phyloP scores from a whole-genome alignment of 2,888 invertebrate species.

The Melinaea marsaeus region DNA sequence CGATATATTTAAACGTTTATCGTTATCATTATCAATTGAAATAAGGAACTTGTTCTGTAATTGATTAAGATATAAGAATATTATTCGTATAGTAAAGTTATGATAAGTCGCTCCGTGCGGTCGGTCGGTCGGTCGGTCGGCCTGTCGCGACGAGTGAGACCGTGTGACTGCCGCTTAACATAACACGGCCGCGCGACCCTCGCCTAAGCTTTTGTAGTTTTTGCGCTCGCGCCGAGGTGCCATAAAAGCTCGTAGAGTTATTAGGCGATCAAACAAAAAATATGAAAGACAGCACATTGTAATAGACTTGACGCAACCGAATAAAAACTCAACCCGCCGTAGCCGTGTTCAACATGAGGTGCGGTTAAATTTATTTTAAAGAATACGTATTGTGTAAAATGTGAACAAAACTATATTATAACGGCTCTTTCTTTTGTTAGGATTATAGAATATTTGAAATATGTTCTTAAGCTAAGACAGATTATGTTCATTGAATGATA shows the following conservation, averaged over 20 bases:
- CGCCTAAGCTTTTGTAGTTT: constrained; percentile 74
- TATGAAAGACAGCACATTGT: constrained; percentile 62
- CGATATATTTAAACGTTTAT: constrained; percentile 37
- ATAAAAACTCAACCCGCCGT: constrained; percentile 50
- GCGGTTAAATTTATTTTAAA: constrained; percentile 64
- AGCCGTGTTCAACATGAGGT: constrained; percentile 60
- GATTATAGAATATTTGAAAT: neutral
- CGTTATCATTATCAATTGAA: constrained; percentile 36
- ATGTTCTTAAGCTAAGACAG: no score
- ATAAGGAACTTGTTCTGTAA: constrained; percentile 27
- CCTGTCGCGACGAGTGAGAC: constrained; percentile 41
- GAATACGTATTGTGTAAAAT: constrained; percentile 63
- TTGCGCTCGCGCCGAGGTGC: constrained; percentile 74
- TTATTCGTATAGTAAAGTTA: constrained; percentile 22
- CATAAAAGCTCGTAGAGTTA: constrained; percentile 76
- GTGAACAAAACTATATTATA: constrained; percentile 54
- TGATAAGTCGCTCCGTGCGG: neutral
- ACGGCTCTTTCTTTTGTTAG: constrained; percentile 14
- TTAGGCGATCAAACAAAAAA: constrained; percentile 70
- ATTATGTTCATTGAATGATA: no score
- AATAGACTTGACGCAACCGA: constrained; percentile 63
- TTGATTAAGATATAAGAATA: constrained; percentile 14
- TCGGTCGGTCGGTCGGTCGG: constrained; percentile 24
- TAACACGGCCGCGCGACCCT: constrained; percentile 58
- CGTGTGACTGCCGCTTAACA: constrained; percentile 54